A percentile compares a stretch with the other conserved stretches of the same genome.
Evolutionary conservation across 1,140 invertebrate genomes (phyloP).

Genomic region (Branchinecta lynchi): DNA sequence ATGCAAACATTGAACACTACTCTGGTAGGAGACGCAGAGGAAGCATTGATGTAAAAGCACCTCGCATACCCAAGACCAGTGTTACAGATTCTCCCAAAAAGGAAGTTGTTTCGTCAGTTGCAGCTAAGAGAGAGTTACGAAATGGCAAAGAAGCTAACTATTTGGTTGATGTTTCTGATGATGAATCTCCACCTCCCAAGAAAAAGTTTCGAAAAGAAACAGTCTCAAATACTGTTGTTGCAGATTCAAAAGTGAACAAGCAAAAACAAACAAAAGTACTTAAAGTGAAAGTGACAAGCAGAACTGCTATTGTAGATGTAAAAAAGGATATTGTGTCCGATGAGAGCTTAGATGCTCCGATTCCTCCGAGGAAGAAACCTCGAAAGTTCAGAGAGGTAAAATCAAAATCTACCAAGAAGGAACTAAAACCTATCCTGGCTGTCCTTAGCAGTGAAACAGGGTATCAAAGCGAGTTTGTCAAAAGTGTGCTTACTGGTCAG

Average conservation of each 20-base stretch:
- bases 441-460: background rate
- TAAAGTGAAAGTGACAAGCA: background rate
- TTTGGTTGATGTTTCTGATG: background rate
- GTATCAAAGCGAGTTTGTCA: background rate
- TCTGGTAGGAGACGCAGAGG: background rate
- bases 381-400: background rate
- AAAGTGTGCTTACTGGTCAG: background rate
- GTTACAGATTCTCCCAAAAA: background rate
- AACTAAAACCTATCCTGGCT: background rate
- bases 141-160: background rate
- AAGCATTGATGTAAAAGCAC: background rate
- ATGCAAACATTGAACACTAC: slow-evolving; percentile 1
- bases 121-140: background rate
- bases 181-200: background rate
- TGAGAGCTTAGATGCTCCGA: background rate
- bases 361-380: background rate
- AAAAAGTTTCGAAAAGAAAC: background rate
- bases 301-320: background rate
- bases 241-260: background rate
- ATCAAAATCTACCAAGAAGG: background rate
- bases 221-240: background rate
- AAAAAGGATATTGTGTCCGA: background rate
- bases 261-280: background rate
- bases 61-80: background rate
- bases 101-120: background rate